These are phyloP conservation scores for Caenorhabditis sp. DNA, from an alignment of 2,888 invertebrate genomes.

Conservation along the genomic window DNA sequence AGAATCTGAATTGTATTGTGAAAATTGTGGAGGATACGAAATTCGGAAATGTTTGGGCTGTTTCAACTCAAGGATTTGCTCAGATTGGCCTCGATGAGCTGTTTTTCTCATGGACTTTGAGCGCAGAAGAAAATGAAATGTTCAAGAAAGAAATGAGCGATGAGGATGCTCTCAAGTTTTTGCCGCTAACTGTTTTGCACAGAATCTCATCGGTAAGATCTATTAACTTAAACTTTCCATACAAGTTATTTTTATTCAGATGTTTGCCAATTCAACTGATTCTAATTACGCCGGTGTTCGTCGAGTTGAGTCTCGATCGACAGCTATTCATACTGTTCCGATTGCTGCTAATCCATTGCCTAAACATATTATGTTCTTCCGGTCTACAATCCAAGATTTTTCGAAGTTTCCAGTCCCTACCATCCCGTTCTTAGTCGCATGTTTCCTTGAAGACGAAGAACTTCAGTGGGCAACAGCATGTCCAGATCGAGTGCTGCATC, in stretches of 20 bases:
- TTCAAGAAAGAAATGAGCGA: not conserved
- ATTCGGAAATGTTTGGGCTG: slow-evolving; percentile 20
- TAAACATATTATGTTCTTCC: slow-evolving; percentile 42
- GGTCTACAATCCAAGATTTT: slow-evolving; percentile 35
- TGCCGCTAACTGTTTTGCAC: slow-evolving; percentile 34
- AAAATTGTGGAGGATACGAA: slow-evolving; percentile 35
- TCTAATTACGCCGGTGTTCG: slow-evolving; percentile 40
- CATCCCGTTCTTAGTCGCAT: slow-evolving; percentile 54
- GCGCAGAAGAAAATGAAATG: slow-evolving; percentile 18
- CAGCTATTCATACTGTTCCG: slow-evolving; percentile 24
- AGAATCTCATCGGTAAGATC: slow-evolving; percentile 35
- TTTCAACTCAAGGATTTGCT: slow-evolving; percentile 48
- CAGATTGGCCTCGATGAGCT: slow-evolving; percentile 53
- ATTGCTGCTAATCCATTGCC: slow-evolving; percentile 32
- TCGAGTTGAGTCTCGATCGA: slow-evolving; percentile 29
- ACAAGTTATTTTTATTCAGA: slow-evolving; percentile 10
- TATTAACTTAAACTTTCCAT: not conserved
- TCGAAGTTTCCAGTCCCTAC: slow-evolving; percentile 14
- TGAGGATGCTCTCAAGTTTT: slow-evolving; percentile 5
- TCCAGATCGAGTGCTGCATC: slow-evolving; percentile 59
- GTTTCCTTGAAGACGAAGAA: slow-evolving; percentile 57
- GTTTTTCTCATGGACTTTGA: slow-evolving; percentile 37
- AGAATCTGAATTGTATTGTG: slow-evolving; percentile 36
- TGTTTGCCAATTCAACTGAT: slow-evolving; percentile 38
- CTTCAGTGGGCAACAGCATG: slow-evolving; percentile 58